Evolutionary conservation across 2,888 invertebrate genomes (phyloP), one percentile per base, ranked within the genome.

Genomic region (Bimastos eiseni): DNA sequence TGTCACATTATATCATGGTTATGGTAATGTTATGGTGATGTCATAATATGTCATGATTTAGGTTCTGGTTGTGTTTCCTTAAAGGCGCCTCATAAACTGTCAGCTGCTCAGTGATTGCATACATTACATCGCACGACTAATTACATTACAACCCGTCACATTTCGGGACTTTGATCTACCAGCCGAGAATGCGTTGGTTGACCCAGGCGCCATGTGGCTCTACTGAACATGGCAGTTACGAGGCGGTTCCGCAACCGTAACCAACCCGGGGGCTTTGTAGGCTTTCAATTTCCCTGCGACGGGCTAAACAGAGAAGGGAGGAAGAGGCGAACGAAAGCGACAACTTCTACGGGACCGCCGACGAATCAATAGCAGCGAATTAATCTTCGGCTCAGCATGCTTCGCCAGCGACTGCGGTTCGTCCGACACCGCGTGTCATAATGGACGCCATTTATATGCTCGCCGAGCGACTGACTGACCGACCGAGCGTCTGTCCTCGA

Each of bases 341-440:
- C 70, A 70, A 70, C 70, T n/a, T 70, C 70, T n/a, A 30, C 11
- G 70, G n/a, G 1, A 11, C 6, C 30, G n/a, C n/a, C n/a, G n/a
- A 70, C 30, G 70, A 70, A 70, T 70, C 70, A n/a, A 70, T 70
- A 70, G 70, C 70, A n/a, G n/a, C n/a, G 70, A 70, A 70, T 70
- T 70, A 70, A 70, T 70, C 70, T 70, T n/a, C 70, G 70, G 4
- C 8, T 70, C 70, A n/a, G 49, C 49, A 19, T 70, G 30, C 70
- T 70, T n/a, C 30, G 13, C 70, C 70, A n/a, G 13, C 11, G 70
- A 70, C 70, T 70, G 11, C 70, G n/a, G 70, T 70, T 70, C n/a
- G 70, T 70, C 70, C 6, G n/a, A 4, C 30, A 13, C 70, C n/a
- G n/a, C 8, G n/a, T n/a, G 70, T 70, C 70, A 70, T n/a, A 70